Base-by-base conservation (phyloP, 2,888 invertebrate species). In the Nebria salina region DNA sequence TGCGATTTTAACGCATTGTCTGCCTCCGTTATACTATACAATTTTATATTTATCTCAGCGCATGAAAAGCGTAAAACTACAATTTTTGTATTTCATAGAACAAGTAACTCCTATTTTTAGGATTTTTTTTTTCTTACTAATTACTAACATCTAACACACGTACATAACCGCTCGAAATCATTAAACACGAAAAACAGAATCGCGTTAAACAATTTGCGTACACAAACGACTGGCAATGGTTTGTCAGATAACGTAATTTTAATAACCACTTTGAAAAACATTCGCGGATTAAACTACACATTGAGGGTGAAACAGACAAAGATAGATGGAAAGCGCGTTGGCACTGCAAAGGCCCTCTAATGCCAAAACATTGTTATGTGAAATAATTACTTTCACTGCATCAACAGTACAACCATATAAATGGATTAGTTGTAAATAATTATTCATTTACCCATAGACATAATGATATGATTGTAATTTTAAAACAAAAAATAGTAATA, bases 191-290 rank as follows among this genome's bases (percentile, higher is more conserved):
- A 76, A 76, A 66, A 76, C 66, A 66, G 65, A 76, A 76, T 76
- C 76, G 76, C 41, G 64, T 75, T 75, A 75, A 20, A 65, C 76
- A 76, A 76, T 76, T 76, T 76, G 66, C 15, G 20, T 41, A 66
- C 41, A 68, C 66, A 66, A 41, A 75, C 43, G 76, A 65, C 66
- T 66, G 76, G 76, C 65, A 76, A 76, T 66, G 76, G 76, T 54
- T 54, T 54, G 13, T 54, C 54, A 8, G 54, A 13, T 54, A 54
- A 54, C 54, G 76, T 41, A 34, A 76, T 66, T 76, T 76, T 76
- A 76, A 76, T 76, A 76, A 76, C 76, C 76, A 76, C 76, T 76
- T 76, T 76, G 66, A 76, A 76, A 76, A 76, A 76, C 68, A 76
- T 66, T 65, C 75, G 25, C 54, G 74, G 54, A 54, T 54, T 54